phyloP scores from a whole-genome alignment of 2,888 invertebrate genomes.

The Xanthorhoe spadicearia region DNA sequence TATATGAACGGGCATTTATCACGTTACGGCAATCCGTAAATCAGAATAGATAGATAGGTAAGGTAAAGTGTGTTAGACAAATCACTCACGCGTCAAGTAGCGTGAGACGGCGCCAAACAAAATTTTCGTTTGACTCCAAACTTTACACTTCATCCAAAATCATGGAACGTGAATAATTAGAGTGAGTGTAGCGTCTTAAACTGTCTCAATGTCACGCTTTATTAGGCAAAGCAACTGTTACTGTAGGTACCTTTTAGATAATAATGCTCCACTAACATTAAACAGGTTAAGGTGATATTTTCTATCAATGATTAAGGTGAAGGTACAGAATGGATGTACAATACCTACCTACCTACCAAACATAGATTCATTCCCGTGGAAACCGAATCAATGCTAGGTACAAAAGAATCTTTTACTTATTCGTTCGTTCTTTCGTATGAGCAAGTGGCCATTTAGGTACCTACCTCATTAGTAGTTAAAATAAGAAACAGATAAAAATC shows the following conservation, averaged over 20 bases:
- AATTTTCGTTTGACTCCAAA: background rate
- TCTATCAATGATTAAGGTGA: constrained; percentile 41
- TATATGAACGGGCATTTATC: too few species aligned
- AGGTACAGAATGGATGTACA: background rate
- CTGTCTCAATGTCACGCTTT: constrained; percentile 23
- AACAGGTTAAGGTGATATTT: constrained; percentile 36
- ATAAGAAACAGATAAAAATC: too few species aligned
- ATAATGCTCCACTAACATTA: constrained; percentile 12
- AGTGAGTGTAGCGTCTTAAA: background rate
- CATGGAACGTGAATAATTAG: constrained; percentile 17
- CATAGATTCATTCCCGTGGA: too few species aligned
- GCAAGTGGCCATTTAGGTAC: too few species aligned
- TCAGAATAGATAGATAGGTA: too few species aligned
- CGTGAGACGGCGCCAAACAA: background rate
- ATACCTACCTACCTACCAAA: too few species aligned
- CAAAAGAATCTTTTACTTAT: too few species aligned
- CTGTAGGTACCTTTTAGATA: background rate
- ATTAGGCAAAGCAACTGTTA: constrained; percentile 6
- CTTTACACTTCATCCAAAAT: background rate
- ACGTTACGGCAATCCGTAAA: too few species aligned
- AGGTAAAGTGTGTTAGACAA: background rate
- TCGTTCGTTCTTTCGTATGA: too few species aligned
- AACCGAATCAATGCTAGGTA: too few species aligned
- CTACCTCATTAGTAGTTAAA: too few species aligned
- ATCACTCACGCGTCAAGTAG: background rate